A percentile compares a stretch with the other conserved stretches of the same genome.
phyloP scores from a whole-genome alignment of 2,113 vertebrate species.

The Neolamprologus hecqui region DNA sequence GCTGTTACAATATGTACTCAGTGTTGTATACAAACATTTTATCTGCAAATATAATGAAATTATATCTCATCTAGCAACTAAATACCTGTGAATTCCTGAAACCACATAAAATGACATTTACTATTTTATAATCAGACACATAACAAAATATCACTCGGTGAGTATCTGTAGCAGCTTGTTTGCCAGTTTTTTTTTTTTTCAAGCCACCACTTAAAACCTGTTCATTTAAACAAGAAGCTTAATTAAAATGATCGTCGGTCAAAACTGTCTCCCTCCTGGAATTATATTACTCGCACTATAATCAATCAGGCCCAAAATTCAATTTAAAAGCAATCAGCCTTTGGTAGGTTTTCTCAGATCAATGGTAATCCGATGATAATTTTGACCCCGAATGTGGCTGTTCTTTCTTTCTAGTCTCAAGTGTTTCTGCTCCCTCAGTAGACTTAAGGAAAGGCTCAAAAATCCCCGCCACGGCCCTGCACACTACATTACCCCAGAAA shows the following conservation, averaged over 20 bases:
- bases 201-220: conserved; percentile 5
- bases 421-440: not conserved
- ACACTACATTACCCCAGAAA: conserved; percentile 17
- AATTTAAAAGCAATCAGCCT: conserved; percentile 74
- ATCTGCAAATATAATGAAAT: not conserved
- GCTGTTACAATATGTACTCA: not conserved
- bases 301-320: conserved; percentile 69
- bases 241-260: conserved; percentile 67
- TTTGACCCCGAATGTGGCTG: conserved; percentile 53
- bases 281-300: conserved; percentile 50
- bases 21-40: not conserved
- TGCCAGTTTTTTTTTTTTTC: not conserved
- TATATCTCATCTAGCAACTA: not conserved
- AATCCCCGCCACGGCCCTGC: not conserved
- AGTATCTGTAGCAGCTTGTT: not conserved
- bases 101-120: not conserved
- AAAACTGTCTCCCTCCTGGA: conserved; percentile 31
- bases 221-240: conserved; percentile 40
- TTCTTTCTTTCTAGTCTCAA: conserved; percentile 41
- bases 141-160: not conserved
- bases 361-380: conserved; percentile 72
- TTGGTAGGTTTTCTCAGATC: conserved; percentile 56
- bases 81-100: not conserved
- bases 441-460: conserved; percentile 5
- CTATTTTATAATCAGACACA: not conserved